Evolutionary conservation across 35 echinoderm and acorn worm species (phyloP).

Genomic region (Heliocidaris erythrogramma): DNA sequence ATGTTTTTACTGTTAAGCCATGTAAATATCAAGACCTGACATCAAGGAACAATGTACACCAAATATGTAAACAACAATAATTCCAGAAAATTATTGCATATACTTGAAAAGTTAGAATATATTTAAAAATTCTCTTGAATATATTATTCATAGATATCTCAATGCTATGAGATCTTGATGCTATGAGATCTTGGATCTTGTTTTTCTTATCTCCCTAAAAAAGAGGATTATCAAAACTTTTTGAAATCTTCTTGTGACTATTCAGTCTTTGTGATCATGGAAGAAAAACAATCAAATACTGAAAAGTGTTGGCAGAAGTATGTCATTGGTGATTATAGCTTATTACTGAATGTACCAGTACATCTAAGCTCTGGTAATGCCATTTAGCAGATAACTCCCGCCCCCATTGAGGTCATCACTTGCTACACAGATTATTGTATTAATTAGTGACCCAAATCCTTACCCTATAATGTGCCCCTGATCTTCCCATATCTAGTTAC

Average conservation of each 20-base stretch:
- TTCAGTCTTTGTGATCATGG: too few species aligned
- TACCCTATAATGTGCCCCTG: neutral
- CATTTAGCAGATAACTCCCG: neutral
- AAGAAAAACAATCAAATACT: too few species aligned
- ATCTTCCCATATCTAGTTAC: neutral
- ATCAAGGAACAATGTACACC: neutral
- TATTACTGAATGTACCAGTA: neutral
- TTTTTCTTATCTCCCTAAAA: too few species aligned
- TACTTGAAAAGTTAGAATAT: neutral
- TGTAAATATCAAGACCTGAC: neutral
- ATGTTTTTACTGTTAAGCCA: neutral
- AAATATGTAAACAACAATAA: neutral
- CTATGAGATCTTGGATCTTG: too few species aligned
- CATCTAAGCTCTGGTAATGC: neutral
- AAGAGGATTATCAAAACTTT: too few species aligned
- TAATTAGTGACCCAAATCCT: neutral
- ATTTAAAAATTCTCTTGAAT: neutral
- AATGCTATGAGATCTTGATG: too few species aligned
- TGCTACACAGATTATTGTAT: neutral
- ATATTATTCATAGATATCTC: too few species aligned
- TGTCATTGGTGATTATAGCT: neutral
- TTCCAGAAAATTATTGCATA: neutral
- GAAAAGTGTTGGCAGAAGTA: neutral
- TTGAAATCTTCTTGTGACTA: too few species aligned
- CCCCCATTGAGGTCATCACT: neutral